Percentiles rank a stretch among this genome's conserved stretches.
Conservation (phyloP, 1,140 invertebrate species). For the Lethrus apterus region DNA sequence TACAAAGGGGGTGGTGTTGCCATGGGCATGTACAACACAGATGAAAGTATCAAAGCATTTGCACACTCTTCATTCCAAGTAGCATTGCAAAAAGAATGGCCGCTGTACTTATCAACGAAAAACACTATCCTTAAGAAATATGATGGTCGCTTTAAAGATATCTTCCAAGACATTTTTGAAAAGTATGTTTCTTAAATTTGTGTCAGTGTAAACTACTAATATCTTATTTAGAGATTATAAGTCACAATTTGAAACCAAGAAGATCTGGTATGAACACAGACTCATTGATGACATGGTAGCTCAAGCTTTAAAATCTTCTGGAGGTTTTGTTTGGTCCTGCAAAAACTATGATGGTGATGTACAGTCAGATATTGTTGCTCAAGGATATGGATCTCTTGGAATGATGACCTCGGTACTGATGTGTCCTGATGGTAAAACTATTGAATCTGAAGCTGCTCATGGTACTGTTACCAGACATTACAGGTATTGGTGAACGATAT, state of each 20-base stretch:
- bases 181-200: conserved; percentile 45
- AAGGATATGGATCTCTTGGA: conserved; percentile 80
- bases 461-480: conserved; percentile 89
- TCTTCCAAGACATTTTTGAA: conserved; percentile 84
- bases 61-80: conserved; percentile 81
- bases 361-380: conserved; percentile 80
- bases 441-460: conserved; percentile 87
- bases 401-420: conserved; percentile 90
- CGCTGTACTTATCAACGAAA: conserved; percentile 82
- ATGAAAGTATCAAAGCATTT: conserved; percentile 76
- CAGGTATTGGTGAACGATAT: conserved; percentile 42
- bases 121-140: conserved; percentile 88
- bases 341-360: conserved; percentile 92
- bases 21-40: conserved; percentile 85
- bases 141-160: conserved; percentile 89
- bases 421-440: conserved; percentile 85
- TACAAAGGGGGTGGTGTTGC: conserved; percentile 72
- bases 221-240: conserved; percentile 60
- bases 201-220: background rate
- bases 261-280: conserved; percentile 89
- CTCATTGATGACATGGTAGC: conserved; percentile 92
- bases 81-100: conserved; percentile 75
- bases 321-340: conserved; percentile 88
- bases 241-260: conserved; percentile 62
- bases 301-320: conserved; percentile 75